Evolutionary conservation across 2,113 vertebrate genomes (phyloP).

Genomic region (Nyctibius bracteatus): DNA sequence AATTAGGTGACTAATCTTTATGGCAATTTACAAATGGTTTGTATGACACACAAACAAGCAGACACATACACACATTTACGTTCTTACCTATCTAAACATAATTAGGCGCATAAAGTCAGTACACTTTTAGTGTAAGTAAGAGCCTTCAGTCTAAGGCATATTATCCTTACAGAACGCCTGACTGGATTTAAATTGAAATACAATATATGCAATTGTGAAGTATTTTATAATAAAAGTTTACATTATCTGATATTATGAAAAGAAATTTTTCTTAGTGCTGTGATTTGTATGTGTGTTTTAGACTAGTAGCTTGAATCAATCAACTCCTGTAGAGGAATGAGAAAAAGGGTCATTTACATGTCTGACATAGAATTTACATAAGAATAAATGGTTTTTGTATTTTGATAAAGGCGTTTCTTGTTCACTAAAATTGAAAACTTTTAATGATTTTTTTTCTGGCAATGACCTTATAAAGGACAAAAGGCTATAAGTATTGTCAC

Average conservation of each 20-base stretch:
- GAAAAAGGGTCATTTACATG: constrained; percentile 59
- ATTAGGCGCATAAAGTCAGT: background rate
- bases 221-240: constrained; percentile 70
- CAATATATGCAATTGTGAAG: constrained; percentile 60
- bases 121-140: constrained; percentile 21
- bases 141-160: constrained; percentile 17
- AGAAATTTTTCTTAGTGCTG: constrained; percentile 33
- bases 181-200: constrained; percentile 61
- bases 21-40: background rate
- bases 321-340: constrained; percentile 59
- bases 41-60: background rate
- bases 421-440: constrained; percentile 67
- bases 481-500: constrained; percentile 44
- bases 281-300: constrained; percentile 58
- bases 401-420: constrained; percentile 61
- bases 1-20: constrained; percentile 23
- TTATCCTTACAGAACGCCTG: constrained; percentile 37
- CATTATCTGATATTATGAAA: constrained; percentile 50
- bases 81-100: background rate
- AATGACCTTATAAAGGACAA: constrained; percentile 51
- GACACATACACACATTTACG: background rate
- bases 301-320: constrained; percentile 61
- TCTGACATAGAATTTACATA: constrained; percentile 70
- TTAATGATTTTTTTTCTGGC: constrained; percentile 47
- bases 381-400: constrained; percentile 61